A percentile compares a stretch with the other conserved stretches of the same genome.
Conservation (phyloP, 2,797 vertebrate genomes). For the Rhabdomys pumilio region DNA sequence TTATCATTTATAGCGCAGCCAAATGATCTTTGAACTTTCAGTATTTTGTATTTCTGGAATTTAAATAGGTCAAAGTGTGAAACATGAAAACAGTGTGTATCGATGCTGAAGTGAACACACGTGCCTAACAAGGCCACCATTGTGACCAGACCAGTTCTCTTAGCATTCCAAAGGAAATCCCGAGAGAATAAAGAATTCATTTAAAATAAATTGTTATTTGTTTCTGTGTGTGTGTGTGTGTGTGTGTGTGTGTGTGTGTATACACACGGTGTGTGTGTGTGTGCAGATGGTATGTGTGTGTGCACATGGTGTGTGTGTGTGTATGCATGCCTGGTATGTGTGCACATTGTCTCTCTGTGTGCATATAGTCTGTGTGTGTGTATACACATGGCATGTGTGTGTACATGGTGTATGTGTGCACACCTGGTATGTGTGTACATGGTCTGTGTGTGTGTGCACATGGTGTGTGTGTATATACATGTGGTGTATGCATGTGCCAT, state of each 20-base stretch:
- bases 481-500: neutral
- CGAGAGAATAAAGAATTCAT: slow-evolving; percentile 56
- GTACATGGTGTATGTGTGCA: no score
- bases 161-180: slow-evolving; percentile 85
- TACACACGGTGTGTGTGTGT: no score
- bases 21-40: slow-evolving; percentile 81
- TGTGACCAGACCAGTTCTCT: slow-evolving; percentile 84
- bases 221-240: neutral
- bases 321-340: no score
- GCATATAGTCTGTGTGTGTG: neutral
- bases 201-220: neutral
- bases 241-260: neutral
- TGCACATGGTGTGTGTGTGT: neutral
- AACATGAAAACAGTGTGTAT: slow-evolving; percentile 83
- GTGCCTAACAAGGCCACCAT: slow-evolving; percentile 87
- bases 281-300: neutral
- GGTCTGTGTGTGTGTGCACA: neutral
- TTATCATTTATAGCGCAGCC: slow-evolving; percentile 86
- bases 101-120: slow-evolving; percentile 78
- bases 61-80: slow-evolving; percentile 85
- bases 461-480: no score
- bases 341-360: neutral
- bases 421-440: no score
- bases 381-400: neutral
- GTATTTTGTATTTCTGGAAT: slow-evolving; percentile 81